A percentile compares a stretch with the other conserved stretches of the same genome.
Conservation (phyloP, 2,113 vertebrate species). For the Pterocles gutturalis region DNA sequence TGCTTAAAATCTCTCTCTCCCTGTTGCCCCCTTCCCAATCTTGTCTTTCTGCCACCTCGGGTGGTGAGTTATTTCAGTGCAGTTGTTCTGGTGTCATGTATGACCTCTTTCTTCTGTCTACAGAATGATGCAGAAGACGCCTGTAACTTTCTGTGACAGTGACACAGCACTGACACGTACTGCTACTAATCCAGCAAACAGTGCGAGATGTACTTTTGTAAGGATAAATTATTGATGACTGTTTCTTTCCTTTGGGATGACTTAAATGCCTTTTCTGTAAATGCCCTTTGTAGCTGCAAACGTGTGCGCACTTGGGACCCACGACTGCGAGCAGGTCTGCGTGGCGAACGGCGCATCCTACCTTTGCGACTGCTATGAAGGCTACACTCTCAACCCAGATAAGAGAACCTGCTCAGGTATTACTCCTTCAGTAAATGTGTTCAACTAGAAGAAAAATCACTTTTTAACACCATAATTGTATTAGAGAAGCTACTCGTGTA, state of each 20-base stretch:
- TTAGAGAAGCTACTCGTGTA: neutral
- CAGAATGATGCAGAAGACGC: neutral
- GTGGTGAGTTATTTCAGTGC: neutral
- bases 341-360: constrained; percentile 74
- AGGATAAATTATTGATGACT: neutral
- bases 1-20: neutral
- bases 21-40: neutral
- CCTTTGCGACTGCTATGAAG: constrained; percentile 86
- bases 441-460: neutral
- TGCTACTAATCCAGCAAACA: neutral
- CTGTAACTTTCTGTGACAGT: neutral
- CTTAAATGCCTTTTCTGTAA: neutral
- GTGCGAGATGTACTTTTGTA: neutral
- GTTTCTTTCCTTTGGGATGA: neutral
- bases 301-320: constrained; percentile 80
- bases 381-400: constrained; percentile 86
- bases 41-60: neutral
- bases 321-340: constrained; percentile 89
- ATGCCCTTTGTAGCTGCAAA: constrained; percentile 77
- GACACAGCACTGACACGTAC: neutral
- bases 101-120: neutral
- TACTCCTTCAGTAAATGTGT: neutral
- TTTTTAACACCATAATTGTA: neutral
- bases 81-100: neutral
- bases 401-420: constrained; percentile 88